These are phyloP conservation scores for Norana najaformis DNA, from an alignment of 2,888 invertebrate genomes.

Conservation along the genomic window DNA sequence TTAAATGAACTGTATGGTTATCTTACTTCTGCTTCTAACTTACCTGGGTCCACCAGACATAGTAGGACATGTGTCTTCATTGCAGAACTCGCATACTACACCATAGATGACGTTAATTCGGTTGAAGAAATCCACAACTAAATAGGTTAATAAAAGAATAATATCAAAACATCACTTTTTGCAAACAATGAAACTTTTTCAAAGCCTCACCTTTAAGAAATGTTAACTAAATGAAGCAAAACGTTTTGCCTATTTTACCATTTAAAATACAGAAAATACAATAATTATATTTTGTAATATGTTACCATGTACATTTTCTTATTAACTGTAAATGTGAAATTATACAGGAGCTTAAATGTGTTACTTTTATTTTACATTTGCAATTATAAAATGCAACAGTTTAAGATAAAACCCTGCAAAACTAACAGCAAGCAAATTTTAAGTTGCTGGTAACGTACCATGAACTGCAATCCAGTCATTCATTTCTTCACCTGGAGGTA, in stretches of 20 bases:
- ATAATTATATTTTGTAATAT: background rate
- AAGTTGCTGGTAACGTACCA: constrained; percentile 67
- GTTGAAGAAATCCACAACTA: constrained; percentile 83
- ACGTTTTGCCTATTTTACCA: background rate
- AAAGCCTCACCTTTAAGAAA: background rate
- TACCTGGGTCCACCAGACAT: constrained; percentile 84
- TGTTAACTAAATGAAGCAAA: background rate
- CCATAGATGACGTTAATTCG: constrained; percentile 89
- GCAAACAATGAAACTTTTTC: background rate
- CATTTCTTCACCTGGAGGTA: constrained; percentile 78
- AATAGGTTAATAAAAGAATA: background rate
- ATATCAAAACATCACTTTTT: background rate
- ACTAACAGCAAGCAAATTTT: no score
- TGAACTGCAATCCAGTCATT: constrained; percentile 93
- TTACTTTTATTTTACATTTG: background rate
- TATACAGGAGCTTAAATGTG: background rate
- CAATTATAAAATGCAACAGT: background rate
- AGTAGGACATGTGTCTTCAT: constrained; percentile 79
- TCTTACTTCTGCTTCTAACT: constrained; percentile 44
- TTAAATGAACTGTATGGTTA: no score
- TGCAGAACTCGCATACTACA: constrained; percentile 79
- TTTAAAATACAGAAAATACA: background rate
- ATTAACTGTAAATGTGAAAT: background rate
- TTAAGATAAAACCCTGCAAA: no score
- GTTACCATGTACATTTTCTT: background rate